Conservation (phyloP, 1,140 invertebrate genomes). For the Littorina saxatilis region DNA sequence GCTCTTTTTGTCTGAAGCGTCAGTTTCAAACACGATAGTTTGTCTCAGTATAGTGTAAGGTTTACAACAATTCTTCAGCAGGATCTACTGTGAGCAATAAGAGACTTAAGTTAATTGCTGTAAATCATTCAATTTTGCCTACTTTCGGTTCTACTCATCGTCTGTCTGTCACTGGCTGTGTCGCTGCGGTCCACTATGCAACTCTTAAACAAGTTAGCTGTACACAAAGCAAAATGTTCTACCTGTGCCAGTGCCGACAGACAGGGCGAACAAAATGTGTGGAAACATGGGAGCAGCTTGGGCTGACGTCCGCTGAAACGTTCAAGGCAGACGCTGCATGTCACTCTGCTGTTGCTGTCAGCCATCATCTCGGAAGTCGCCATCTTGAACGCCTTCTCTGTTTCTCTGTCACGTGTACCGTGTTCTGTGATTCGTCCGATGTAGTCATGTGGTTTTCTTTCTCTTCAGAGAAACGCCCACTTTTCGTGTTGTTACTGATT, state of each 20-base stretch:
- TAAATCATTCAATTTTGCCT: no score
- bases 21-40: no score
- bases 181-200: background rate
- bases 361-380: background rate
- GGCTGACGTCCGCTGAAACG: conserved; percentile 19
- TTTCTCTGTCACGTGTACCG: background rate
- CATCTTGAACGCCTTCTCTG: background rate
- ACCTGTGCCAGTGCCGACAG: no score
- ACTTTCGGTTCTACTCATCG: no score
- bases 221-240: no score
- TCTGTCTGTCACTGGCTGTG: background rate
- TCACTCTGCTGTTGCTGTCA: background rate
- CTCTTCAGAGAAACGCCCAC: no score
- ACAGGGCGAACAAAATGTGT: conserved; percentile 25
- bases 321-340: conserved; percentile 25
- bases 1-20: no score
- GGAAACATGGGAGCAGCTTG: conserved; percentile 21
- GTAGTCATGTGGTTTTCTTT: background rate
- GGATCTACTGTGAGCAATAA: no score
- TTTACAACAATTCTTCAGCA: no score
- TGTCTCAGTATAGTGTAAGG: no score
- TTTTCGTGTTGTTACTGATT: no score
- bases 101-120: no score
- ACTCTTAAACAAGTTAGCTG: background rate
- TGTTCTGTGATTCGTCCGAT: background rate